These are phyloP conservation scores for Anas georgica DNA, from an alignment of 2,797 vertebrate species.

Conservation along the genomic window DNA sequence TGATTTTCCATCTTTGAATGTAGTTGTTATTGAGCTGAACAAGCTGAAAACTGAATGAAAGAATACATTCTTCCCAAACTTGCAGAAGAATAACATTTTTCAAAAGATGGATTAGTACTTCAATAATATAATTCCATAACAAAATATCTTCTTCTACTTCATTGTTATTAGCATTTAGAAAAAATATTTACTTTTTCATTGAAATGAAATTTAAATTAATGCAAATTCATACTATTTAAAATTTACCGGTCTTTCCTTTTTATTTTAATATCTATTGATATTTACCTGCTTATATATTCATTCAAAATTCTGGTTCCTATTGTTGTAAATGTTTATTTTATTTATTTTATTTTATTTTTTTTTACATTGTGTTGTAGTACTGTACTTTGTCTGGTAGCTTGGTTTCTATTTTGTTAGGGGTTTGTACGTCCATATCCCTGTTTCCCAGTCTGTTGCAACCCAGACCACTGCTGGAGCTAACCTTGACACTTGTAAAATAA, in stretches of 20 bases:
- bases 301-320: not conserved
- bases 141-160: not conserved
- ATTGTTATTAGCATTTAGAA: not conserved
- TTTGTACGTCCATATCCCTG: not conserved
- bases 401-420: not conserved
- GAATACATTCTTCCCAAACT: not conserved
- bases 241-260: not conserved
- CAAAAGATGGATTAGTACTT: not conserved
- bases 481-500: not conserved
- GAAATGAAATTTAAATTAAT: not conserved
- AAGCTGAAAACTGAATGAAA: not conserved
- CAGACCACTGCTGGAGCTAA: not conserved
- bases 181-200: not conserved
- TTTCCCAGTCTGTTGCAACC: not conserved
- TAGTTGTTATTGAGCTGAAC: not conserved
- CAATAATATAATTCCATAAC: not conserved
- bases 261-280: not conserved
- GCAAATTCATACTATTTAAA: not conserved
- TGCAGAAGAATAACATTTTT: not conserved
- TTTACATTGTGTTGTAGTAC: not conserved
- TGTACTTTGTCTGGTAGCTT: not conserved
- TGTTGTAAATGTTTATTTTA: not conserved
- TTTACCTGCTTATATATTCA: not conserved
- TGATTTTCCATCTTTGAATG: slow-evolving; percentile 2
- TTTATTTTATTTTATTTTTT: not conserved